Conservation (phyloP, 2,888 invertebrate genomes). For the Agrochola circellaris region DNA sequence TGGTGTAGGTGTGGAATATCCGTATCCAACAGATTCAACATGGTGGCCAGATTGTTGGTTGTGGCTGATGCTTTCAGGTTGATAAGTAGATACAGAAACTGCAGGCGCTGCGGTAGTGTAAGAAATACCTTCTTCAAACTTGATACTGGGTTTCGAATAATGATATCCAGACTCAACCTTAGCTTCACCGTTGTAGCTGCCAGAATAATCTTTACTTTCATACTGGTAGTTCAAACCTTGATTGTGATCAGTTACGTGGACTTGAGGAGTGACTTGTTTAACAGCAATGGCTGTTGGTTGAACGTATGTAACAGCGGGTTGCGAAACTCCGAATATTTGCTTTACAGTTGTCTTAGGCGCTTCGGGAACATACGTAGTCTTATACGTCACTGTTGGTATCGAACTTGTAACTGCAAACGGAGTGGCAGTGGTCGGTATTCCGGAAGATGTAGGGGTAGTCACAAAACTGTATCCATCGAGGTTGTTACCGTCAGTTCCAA, state of each 20-base stretch:
- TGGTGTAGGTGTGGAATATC: slow-evolving; percentile 80
- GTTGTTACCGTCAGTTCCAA: slow-evolving; percentile 82
- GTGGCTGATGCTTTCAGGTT: slow-evolving; percentile 81
- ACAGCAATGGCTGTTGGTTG: slow-evolving; percentile 81
- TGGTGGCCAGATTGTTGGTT: slow-evolving; percentile 83
- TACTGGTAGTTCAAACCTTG: slow-evolving; percentile 78
- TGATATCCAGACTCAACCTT: slow-evolving; percentile 77
- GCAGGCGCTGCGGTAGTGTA: slow-evolving; percentile 81
- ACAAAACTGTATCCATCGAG: slow-evolving; percentile 81
- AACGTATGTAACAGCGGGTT: slow-evolving; percentile 85
- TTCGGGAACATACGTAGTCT: slow-evolving; percentile 83
- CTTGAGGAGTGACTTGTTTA: slow-evolving; percentile 77
- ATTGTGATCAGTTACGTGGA: slow-evolving; percentile 77
- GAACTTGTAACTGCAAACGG: slow-evolving; percentile 84
- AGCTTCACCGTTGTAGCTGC: slow-evolving; percentile 45
- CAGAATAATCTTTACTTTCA: slow-evolving; percentile 70
- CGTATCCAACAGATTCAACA: slow-evolving; percentile 76
- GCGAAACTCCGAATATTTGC: slow-evolving; percentile 86
- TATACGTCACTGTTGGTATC: slow-evolving; percentile 80
- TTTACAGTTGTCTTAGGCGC: slow-evolving; percentile 84
- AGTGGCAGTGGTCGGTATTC: slow-evolving; percentile 84
- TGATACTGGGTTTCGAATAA: slow-evolving; percentile 81
- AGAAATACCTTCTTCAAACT: slow-evolving; percentile 83
- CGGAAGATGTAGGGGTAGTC: slow-evolving; percentile 86
- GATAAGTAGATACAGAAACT: slow-evolving; percentile 80